A percentile compares a stretch with the other conserved stretches of the same genome.
These are phyloP conservation scores for Entosphenus tridentatus DNA, from an alignment of 2,113 vertebrate species.

Conservation along the genomic window DNA sequence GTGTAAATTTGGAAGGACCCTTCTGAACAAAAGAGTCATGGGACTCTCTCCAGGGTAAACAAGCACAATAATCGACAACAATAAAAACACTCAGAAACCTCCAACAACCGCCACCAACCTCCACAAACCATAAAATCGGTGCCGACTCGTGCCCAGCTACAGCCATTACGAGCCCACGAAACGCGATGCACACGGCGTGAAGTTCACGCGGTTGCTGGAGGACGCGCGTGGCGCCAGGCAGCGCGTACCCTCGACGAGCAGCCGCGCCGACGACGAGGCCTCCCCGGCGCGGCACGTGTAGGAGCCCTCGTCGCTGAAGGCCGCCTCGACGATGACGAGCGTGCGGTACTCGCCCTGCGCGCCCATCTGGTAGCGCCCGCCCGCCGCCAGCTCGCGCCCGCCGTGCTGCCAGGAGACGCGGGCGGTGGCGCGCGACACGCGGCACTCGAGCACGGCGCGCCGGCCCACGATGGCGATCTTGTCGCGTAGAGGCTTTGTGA, in stretches of 20 bases:
- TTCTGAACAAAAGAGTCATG: no score
- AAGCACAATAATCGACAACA: no score
- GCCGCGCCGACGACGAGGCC: not conserved
- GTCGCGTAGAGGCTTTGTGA: conserved; percentile 2
- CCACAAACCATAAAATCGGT: no score
- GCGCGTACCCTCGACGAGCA: not conserved
- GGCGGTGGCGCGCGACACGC: not conserved
- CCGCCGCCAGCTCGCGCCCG: not conserved
- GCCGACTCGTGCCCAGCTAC: no score
- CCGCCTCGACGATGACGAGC: not conserved
- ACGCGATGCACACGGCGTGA: no score
- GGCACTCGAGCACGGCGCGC: not conserved
- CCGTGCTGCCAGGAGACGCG: not conserved
- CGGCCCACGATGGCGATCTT: conserved; percentile 3
- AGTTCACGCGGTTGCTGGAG: not conserved
- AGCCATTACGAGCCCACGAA: no score
- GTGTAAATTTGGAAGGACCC: no score
- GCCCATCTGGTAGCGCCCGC: not conserved
- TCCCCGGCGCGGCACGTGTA: not conserved
- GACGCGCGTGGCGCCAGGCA: not conserved
- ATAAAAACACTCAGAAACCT: no score
- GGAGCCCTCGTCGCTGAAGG: not conserved
- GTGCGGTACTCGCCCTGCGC: not conserved
- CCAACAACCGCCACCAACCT: no score
- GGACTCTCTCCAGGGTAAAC: no score